phyloP scores from a whole-genome alignment of 2,797 vertebrate species.

The Myiothlypis coronata region DNA sequence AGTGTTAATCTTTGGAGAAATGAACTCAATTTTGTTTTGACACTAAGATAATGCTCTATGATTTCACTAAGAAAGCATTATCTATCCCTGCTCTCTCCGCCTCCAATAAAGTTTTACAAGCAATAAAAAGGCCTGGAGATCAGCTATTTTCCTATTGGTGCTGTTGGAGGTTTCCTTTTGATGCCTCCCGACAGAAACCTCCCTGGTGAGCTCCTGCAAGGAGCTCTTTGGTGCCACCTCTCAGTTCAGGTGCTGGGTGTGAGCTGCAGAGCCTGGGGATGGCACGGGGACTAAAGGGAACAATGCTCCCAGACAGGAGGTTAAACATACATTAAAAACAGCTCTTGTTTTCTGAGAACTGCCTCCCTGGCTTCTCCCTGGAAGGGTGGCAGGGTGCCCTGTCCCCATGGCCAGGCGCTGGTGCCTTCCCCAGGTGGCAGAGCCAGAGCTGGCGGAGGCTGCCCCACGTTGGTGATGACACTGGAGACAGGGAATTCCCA shows the following conservation, averaged over 20 bases:
- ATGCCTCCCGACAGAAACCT: conserved; percentile 35
- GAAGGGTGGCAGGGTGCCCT: not conserved
- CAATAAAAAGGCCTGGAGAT: conserved; percentile 34
- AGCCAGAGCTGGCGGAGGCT: not conserved
- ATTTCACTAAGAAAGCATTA: conserved; percentile 37
- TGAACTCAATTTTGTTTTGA: conserved; percentile 49
- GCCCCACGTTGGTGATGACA: not conserved
- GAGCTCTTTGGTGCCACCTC: not conserved
- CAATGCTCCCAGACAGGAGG: conserved; percentile 11
- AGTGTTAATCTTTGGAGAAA: conserved; percentile 42
- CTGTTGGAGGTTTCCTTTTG: conserved; percentile 39
- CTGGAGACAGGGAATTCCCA: not conserved
- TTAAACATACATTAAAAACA: not conserved
- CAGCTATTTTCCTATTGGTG: not conserved
- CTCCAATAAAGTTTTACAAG: conserved; percentile 59
- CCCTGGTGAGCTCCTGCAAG: not conserved
- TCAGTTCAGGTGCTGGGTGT: not conserved
- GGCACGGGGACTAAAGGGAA: not conserved
- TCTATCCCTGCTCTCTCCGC: not conserved
- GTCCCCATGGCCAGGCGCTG: not conserved
- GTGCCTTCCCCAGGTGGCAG: conserved; percentile 1
- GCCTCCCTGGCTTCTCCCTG: not conserved
- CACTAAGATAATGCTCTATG: conserved; percentile 38
- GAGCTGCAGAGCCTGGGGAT: not conserved
- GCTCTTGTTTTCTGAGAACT: not conserved